Evolutionary conservation across 2,113 vertebrate genomes (phyloP), one percentile per base, ranked within the genome.

Genomic region (Bubo blakistoni): DNA sequence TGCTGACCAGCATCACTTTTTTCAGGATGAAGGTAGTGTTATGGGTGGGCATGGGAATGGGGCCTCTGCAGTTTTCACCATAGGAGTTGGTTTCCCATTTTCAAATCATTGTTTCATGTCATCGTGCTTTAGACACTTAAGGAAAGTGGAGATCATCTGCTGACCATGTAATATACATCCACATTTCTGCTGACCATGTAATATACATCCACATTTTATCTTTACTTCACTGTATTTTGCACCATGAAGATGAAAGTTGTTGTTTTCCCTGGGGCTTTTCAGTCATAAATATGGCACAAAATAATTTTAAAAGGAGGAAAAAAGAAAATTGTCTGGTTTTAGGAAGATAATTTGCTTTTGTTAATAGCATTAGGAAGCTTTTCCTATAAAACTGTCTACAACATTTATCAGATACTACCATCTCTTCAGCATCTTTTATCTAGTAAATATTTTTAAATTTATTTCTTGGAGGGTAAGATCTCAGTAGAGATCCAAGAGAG

Each of bases 1-100:
- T 99, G 85, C 98, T 99, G 88, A 99, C 99, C 93, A 99, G 99
- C 98, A 99, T 99, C 97, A 99, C 99, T 6, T 99, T 99, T 98
- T 99, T 99, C 98, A 98, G 99, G 95, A 99, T 99, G 99, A 99
- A 99, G 99, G 99, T 99, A 98, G 78, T 73, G 30, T 25, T 80
- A 2, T 42, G 44, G 42, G 40, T 87, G 61, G 71, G 67, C 7
- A 40, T 86, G 82, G 77, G 38, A 62, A 66, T 13, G 17, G 24
- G 32, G 13, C 36, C 38, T 81, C 63, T 57, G 65, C 10, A 44
- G 3, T 19, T 89, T 40, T 32, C 40, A 34, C 30, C 24, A 2
- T 6, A 42, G 49, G 81, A 52, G 21, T 7, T 85, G 26, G 12
- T 81, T 92, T 84, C 17, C 32, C 3, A 1, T 83, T 95, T 93